Percentiles rank a stretch among this genome's conserved stretches.
phyloP scores from a whole-genome alignment of 2,797 vertebrate genomes.

The Heteromormyrus szaboi region DNA sequence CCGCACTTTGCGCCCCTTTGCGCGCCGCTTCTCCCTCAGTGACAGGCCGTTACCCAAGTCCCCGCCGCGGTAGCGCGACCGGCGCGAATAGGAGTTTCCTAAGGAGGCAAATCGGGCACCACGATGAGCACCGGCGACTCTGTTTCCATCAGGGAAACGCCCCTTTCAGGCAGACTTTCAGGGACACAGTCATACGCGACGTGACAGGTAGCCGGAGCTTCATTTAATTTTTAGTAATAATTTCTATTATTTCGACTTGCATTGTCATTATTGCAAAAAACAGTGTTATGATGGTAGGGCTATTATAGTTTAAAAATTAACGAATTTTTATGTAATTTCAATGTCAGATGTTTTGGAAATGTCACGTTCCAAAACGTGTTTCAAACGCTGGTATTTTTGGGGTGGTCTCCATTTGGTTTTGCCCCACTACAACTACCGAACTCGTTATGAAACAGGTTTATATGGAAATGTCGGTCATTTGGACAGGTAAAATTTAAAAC shows the following conservation, averaged over 20 bases:
- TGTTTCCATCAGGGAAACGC: neutral
- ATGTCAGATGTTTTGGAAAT: neutral
- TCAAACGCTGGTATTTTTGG: neutral
- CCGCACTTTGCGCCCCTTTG: neutral
- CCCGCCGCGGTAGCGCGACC: neutral
- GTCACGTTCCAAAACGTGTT: neutral
- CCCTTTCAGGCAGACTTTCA: neutral
- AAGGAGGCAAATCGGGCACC: conserved; percentile 15
- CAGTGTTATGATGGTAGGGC: neutral
- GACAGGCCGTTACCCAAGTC: neutral
- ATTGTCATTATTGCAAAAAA: neutral
- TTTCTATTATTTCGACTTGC: neutral
- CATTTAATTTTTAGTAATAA: neutral
- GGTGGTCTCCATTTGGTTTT: neutral
- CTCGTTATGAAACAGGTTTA: neutral
- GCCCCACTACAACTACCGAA: neutral
- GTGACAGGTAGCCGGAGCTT: neutral
- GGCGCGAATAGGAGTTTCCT: conserved; percentile 3
- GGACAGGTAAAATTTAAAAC: neutral
- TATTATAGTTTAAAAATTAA: neutral
- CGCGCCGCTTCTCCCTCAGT: neutral
- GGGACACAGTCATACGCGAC: neutral
- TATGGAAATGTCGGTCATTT: neutral
- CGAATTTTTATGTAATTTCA: neutral
- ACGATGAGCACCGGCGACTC: neutral